These are phyloP conservation scores for Lymantria monacha DNA, from an alignment of 2,888 invertebrate genomes.

Conservation along the genomic window DNA sequence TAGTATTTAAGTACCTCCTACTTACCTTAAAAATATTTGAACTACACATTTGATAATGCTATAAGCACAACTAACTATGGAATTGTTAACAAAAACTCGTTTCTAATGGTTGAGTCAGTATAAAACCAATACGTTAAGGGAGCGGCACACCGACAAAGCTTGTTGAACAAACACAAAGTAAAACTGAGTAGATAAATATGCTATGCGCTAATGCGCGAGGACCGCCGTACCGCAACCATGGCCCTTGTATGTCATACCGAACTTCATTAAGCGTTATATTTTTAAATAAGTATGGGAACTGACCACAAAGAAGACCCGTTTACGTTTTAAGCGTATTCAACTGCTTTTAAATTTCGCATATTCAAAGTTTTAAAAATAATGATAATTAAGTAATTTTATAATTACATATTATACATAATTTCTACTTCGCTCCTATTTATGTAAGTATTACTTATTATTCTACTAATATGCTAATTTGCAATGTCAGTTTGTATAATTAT, in stretches of 20 bases:
- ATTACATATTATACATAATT: no score
- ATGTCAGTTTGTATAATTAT: no score
- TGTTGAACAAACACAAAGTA: slow-evolving; percentile 61
- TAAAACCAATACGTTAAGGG: slow-evolving; percentile 55
- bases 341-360: no score
- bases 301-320: not conserved
- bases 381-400: no score
- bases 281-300: slow-evolving; percentile 2
- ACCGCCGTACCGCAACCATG: slow-evolving; percentile 39
- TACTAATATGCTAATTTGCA: no score
- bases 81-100: slow-evolving; percentile 35
- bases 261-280: slow-evolving; percentile 29
- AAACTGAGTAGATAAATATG: slow-evolving; percentile 66
- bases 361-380: no score
- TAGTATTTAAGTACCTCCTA: no score
- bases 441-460: no score
- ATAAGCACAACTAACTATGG: slow-evolving; percentile 12
- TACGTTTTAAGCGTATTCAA: no score
- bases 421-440: no score
- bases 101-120: slow-evolving; percentile 37
- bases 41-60: slow-evolving; percentile 9
- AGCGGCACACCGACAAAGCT: slow-evolving; percentile 56
- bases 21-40: slow-evolving; percentile 11
- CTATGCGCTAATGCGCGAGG: slow-evolving; percentile 64
- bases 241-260: slow-evolving; percentile 22